Evolutionary conservation across 2,888 invertebrate species (phyloP), one percentile per base, ranked within the genome.

Genomic region (Patella depressa): DNA sequence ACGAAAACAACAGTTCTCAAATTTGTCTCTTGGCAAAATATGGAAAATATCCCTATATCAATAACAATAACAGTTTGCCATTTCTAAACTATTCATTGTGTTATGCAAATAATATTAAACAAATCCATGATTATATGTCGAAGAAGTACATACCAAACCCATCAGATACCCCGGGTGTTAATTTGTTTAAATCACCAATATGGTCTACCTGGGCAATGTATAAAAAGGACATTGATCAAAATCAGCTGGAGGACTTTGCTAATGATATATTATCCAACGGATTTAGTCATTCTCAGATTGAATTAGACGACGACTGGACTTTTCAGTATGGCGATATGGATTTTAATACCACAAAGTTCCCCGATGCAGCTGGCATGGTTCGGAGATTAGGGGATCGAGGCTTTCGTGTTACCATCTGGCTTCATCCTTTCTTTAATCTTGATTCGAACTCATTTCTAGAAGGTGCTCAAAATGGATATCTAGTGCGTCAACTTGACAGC

Each of bases 151-250:
- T 85, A 4, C 79, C 80, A 5, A 80, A 93, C 85, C 95, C 96
- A 0, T 90, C 74, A 17, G 94, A 93, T 59, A 90, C 93, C 74
- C 96, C 96, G 0, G 94, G 95, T 83, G 92, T 92, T 78, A 92
- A 94, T 76, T 95, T 96, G 94, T 94, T 97, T 54, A 92, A 93
- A 76, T 93, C 95, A 89, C 97, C 97, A 0, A 94, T 97, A 77
- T 97, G 96, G 96, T 96, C 96, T 0, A 97, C 97, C 0, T 97
- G 97, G 96, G 96, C 95, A 0, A 93, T 94, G 80, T 96, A 95
- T 88, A 94, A 95, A 85, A 92, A 93, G 0, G 93, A 94, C 81
- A 95, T 97, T 2, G 93, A 94, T 83, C 94, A 96, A 80, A 84
- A 90, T 0, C 83, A 83, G 34, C 83, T 89, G 1, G 55, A 87